Base-by-base conservation (phyloP, 2,797 vertebrate species). In the Parauchenoglanis punctatus region DNA sequence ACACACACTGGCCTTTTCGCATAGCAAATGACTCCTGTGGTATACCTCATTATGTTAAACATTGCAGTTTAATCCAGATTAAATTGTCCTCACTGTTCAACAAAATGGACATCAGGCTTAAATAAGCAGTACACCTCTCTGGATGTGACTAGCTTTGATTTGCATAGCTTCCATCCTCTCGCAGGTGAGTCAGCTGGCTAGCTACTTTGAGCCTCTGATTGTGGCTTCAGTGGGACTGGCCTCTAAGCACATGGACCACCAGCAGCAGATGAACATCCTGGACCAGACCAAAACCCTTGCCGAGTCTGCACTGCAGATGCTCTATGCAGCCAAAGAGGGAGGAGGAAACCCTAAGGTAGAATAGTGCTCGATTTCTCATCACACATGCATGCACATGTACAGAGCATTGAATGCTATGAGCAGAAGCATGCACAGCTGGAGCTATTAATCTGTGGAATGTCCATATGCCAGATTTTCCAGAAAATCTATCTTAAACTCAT, bases 271-370 rank as follows among this genome's bases (percentile, higher is more conserved):
- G 97, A 99, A 96, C 0, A 96, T 99, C 87, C 86, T 99, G 91
- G 98, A 99, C 94, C 98, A 99, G 95, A 99, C 97, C 87, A 99
- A 99, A 94, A 99, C 98, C 0, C 94, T 99, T 1, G 97, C 98
- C 0, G 98, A 99, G 88, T 99, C 98, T 18, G 97, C 98, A 44
- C 93, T 99, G 65, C 98, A 99, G 95, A 99, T 99, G 97, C 93
- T 99, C 7, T 99, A 99, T 0, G 98, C 98, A 7, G 98, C 98
- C 90, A 99, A 99, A 91, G 98, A 99, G 93, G 98, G 98, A 0
- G 98, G 98, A 0, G 98, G 98, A 70, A 99, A 99, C 92, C 98
- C 98, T 78, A 99, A 99, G 97, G 98, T 99, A 94, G 0, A 18
- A 25, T 7, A 56, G 40, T 44, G 13, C 12, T 20, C 2, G 2